Evolutionary conservation across 2,797 vertebrate species (phyloP).

Genomic region (Pseudocheirus occidentalis): DNA sequence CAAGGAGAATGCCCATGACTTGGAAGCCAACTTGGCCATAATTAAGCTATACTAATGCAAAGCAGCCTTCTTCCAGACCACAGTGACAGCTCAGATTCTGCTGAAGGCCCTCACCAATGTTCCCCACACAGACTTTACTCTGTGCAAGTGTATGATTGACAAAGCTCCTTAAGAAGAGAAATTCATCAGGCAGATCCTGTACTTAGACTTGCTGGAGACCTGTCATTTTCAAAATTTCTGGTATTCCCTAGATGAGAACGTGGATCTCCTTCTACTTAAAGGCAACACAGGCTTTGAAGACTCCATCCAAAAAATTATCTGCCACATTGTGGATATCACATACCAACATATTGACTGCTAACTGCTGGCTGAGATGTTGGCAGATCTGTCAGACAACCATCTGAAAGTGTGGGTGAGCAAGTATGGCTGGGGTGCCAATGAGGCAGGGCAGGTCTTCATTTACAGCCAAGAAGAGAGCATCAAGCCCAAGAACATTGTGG

Average conservation of each 20-base stretch:
- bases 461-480: conserved; percentile 95
- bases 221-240: conserved; percentile 98
- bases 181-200: conserved; percentile 94
- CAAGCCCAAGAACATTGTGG: conserved; percentile 96
- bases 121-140: conserved; percentile 56
- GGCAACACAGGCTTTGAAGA: conserved; percentile 95
- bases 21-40: too few relatives aligned
- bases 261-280: conserved; percentile 89
- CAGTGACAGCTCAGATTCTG: conserved; percentile 94
- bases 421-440: conserved; percentile 91
- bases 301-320: conserved; percentile 61
- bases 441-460: conserved; percentile 92
- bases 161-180: conserved; percentile 94
- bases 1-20: too few relatives aligned
- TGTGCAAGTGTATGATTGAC: conserved; percentile 95
- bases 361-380: conserved; percentile 93
- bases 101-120: conserved; percentile 96
- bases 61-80: conserved; percentile 94
- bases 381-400: conserved; percentile 93
- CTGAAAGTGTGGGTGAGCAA: conserved; percentile 96
- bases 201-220: conserved; percentile 93
- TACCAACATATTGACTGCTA: conserved; percentile 95
- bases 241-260: conserved; percentile 93
- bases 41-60: conserved; percentile 92
- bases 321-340: conserved; percentile 95